Evolutionary conservation across 92 coral and sea anemone species (phyloP), one percentile per base, ranked within the genome.

Genomic region (Actinernus sp.): DNA sequence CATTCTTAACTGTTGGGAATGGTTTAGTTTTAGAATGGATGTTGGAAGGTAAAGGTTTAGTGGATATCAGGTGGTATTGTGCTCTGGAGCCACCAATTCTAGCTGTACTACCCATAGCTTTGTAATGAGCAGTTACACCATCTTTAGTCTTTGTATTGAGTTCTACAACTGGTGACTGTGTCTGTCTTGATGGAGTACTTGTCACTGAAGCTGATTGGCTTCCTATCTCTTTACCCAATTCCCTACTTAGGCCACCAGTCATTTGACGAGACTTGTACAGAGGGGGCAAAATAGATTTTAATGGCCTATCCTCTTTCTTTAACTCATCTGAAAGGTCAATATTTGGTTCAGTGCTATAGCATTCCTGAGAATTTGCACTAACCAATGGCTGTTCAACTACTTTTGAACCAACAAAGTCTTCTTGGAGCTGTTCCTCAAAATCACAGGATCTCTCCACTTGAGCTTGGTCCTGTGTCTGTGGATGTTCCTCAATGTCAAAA

Each of bases 11-110:
- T 34, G 41, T n/a, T 21, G 79, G 44, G 10, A 78, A 62, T 6
- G 60, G 23, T 40, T 88, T 68, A 4, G 92, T 66, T 49, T 73
- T 80, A 20, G 76, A 68, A 16, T 65, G 26, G n/a, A n/a, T n/a
- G n/a, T n/a, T n/a, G 2, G 36, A 53, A 25, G 33, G 3, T 6
- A 25, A 2, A 25, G 27, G 20, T 7, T 10, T 47, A 34, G 40
- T 65, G 46, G 31, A 45, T 65, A 0, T 41, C 59, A 49, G 37
- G 3, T 22, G 3, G 58, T 0, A 51, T 22, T 13, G 58, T 24
- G n/a, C n/a, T n/a, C n/a, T n/a, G n/a, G n/a, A n/a, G n/a, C n/a
- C n/a, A n/a, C n/a, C n/a, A n/a, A n/a, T n/a, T n/a, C n/a, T n/a
- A n/a, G n/a, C n/a, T n/a, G n/a, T n/a, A n/a, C n/a, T n/a, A 36